Percentiles rank a stretch among this genome's conserved stretches.
Evolutionary conservation across 2,797 vertebrate species (phyloP).

Genomic region (Coccyzus lansbergi): DNA sequence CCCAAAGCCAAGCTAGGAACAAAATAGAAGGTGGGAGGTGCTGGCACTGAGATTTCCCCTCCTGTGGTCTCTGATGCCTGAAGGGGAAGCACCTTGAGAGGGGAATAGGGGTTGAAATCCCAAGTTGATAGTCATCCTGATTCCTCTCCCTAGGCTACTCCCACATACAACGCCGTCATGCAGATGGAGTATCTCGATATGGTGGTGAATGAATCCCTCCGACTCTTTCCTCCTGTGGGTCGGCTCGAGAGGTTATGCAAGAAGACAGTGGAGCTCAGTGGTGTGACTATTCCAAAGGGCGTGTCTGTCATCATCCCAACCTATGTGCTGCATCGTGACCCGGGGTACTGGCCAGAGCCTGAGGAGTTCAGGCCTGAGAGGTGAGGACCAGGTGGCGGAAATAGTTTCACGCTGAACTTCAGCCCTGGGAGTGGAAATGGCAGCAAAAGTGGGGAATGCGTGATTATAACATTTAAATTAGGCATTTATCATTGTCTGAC

Average conservation of each 20-base stretch:
- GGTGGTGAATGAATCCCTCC: slow-evolving; percentile 77
- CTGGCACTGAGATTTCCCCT: not conserved
- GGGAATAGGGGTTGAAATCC: not conserved
- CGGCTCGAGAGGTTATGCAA: slow-evolving; percentile 81
- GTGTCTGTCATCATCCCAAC: slow-evolving; percentile 71
- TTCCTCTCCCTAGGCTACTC: slow-evolving; percentile 54
- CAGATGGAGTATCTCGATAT: slow-evolving; percentile 84
- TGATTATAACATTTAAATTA: slow-evolving; percentile 48
- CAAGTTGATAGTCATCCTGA: not conserved
- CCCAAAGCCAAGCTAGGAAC: not conserved
- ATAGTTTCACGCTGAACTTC: not conserved
- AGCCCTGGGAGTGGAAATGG: not conserved
- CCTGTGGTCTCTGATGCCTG: not conserved
- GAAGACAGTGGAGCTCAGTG: slow-evolving; percentile 75
- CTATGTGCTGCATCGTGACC: slow-evolving; percentile 74
- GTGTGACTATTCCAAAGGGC: slow-evolving; percentile 77
- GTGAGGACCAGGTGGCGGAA: not conserved
- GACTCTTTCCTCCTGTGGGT: slow-evolving; percentile 65
- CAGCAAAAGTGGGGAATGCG: not conserved
- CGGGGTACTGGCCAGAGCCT: slow-evolving; percentile 75
- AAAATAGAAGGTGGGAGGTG: not conserved
- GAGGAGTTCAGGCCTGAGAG: slow-evolving; percentile 83
- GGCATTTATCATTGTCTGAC: slow-evolving; percentile 60
- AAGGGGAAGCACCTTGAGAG: fast-evolving
- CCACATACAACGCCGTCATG: slow-evolving; percentile 71